phyloP scores from a whole-genome alignment of 2,113 vertebrate species.

The Micronycteris hirsuta region DNA sequence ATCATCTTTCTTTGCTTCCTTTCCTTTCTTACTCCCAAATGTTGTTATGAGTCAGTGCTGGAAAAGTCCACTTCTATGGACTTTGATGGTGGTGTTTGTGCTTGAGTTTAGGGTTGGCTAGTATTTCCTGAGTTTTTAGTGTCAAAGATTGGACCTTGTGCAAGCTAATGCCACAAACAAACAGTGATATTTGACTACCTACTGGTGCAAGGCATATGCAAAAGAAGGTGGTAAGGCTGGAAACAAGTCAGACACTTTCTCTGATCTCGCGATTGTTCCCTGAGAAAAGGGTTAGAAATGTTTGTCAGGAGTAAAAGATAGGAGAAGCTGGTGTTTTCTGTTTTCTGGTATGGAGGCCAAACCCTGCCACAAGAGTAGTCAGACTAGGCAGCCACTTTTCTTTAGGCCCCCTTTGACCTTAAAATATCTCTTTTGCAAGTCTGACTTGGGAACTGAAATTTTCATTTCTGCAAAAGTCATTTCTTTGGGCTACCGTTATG shows the following conservation, averaged over 20 bases:
- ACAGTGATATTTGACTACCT: neutral
- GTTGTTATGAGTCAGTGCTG: neutral
- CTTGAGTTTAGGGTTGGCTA: neutral
- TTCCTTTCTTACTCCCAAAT: neutral
- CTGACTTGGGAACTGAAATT: neutral
- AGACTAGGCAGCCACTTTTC: neutral
- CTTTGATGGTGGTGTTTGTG: neutral
- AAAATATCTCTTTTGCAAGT: neutral
- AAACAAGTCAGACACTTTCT: neutral
- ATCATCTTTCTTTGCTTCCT: no score
- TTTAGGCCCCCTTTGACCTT: neutral
- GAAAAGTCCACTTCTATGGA: neutral
- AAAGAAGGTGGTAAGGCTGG: neutral
- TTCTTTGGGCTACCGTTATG: neutral
- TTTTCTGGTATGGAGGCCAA: neutral
- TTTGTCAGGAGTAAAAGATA: neutral
- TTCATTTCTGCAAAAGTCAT: slow-evolving; percentile 12
- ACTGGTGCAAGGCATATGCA: neutral
- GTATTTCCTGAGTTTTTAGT: neutral
- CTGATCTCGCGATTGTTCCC: neutral
- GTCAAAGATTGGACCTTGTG: neutral
- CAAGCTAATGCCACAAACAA: neutral
- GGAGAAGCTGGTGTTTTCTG: neutral
- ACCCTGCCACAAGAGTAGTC: neutral
- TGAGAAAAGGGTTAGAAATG: neutral